Evolutionary conservation across 2,888 invertebrate species (phyloP).

Genomic region (Plebejus argus): DNA sequence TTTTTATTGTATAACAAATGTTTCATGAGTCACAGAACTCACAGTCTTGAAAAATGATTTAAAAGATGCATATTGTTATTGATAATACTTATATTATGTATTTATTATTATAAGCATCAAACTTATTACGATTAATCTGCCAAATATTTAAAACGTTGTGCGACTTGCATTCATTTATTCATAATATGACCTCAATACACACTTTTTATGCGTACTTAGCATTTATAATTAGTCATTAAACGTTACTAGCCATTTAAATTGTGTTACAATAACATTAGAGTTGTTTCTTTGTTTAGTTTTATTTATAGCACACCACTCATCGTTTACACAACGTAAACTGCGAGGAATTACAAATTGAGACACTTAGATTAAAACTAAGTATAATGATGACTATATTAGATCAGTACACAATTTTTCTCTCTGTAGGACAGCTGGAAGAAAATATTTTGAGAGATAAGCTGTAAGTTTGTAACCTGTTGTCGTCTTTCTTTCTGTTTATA

Average conservation of each 20-base stretch:
- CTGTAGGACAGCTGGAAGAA: too few relatives aligned
- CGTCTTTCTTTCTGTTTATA: too few relatives aligned
- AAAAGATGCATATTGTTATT: too few relatives aligned
- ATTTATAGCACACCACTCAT: not conserved
- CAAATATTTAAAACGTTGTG: not conserved
- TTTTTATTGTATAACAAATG: too few relatives aligned
- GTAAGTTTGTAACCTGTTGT: too few relatives aligned
- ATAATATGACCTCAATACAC: slow-evolving; percentile 21
- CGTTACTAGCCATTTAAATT: not conserved
- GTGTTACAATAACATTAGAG: not conserved
- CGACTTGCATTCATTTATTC: slow-evolving; percentile 18
- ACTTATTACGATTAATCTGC: not conserved
- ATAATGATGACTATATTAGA: too few relatives aligned
- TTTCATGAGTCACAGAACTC: too few relatives aligned
- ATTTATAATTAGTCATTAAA: not conserved
- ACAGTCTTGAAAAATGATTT: too few relatives aligned
- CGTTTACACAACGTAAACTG: not conserved
- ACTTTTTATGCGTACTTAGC: slow-evolving; percentile 20
- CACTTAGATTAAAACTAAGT: not conserved
- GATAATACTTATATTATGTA: too few relatives aligned
- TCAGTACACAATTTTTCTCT: too few relatives aligned
- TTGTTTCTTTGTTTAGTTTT: not conserved
- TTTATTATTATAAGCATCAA: not conserved
- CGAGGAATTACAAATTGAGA: not conserved
- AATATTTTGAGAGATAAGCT: too few relatives aligned